phyloP scores from a whole-genome alignment of 2,113 vertebrate genomes.

The Oreotragus oreotragus region DNA sequence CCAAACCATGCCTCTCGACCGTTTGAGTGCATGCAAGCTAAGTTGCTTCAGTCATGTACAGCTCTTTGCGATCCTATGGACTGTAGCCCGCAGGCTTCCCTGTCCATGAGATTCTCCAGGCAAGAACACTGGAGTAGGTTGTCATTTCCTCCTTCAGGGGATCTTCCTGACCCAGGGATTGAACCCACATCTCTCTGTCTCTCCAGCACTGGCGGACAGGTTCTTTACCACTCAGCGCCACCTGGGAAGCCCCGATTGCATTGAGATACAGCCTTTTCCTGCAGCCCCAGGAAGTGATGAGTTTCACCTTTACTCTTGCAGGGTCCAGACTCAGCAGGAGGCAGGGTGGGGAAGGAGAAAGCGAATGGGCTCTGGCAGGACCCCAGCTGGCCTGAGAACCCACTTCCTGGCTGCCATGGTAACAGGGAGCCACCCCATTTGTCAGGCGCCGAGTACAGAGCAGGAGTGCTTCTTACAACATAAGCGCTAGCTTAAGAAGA shows the following conservation, averaged over 20 bases:
- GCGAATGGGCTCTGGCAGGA: not conserved
- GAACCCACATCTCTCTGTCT: not conserved
- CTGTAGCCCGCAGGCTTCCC: not conserved
- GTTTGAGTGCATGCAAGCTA: not conserved
- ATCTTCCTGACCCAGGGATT: not conserved
- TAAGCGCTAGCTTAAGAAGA: not conserved
- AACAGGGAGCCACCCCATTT: not conserved
- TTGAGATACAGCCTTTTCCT: not conserved
- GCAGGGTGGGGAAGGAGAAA: not conserved
- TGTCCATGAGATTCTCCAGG: not conserved
- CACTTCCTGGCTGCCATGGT: not conserved
- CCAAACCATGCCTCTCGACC: rapidly evolving
- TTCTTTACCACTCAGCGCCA: not conserved
- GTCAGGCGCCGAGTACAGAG: not conserved
- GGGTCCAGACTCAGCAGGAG: not conserved
- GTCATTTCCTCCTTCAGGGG: not conserved
- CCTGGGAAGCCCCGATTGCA: not conserved
- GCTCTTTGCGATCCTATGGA: not conserved
- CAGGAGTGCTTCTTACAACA: not conserved
- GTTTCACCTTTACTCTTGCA: not conserved
- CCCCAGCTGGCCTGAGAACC: not conserved
- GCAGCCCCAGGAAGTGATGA: not conserved
- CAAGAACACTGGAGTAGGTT: not conserved
- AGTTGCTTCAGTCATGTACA: not conserved
- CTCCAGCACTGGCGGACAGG: not conserved